Conservation (phyloP, 1,140 invertebrate species). For the Diabrotica undecimpunctata region DNA sequence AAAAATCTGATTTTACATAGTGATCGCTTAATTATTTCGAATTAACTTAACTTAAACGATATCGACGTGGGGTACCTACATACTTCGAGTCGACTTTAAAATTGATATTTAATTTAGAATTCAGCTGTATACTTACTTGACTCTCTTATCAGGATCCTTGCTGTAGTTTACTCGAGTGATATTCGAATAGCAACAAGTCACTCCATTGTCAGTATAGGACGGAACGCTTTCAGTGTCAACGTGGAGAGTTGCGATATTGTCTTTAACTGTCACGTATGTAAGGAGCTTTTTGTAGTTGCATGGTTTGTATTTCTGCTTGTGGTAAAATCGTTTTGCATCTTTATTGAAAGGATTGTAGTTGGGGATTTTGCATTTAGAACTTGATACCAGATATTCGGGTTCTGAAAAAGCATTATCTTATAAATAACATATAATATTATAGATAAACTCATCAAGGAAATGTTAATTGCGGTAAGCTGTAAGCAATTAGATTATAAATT, state of each 20-base stretch:
- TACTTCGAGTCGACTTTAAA: too few relatives aligned
- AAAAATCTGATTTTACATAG: too few relatives aligned
- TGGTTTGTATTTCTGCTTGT: slow-evolving; percentile 53
- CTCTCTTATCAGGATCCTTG: slow-evolving; percentile 22
- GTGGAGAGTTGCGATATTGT: slow-evolving; percentile 28
- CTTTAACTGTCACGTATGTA: slow-evolving; percentile 32
- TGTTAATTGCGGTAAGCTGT: neutral
- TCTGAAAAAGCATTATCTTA: slow-evolving; percentile 9
- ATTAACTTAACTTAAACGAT: too few relatives aligned
- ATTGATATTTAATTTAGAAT: too few relatives aligned
- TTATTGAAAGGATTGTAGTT: slow-evolving; percentile 64
- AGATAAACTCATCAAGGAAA: neutral
- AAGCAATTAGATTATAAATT: too few relatives aligned
- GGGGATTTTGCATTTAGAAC: slow-evolving; percentile 63
- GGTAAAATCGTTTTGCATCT: slow-evolving; percentile 58
- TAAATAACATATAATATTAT: too few relatives aligned
- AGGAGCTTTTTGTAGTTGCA: slow-evolving; percentile 49
- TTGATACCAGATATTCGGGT: slow-evolving; percentile 61
- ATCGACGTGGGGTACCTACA: too few relatives aligned
- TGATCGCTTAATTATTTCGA: too few relatives aligned
- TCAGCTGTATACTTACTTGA: slow-evolving; percentile 22
- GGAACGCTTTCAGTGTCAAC: slow-evolving; percentile 28
- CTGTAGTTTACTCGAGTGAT: slow-evolving; percentile 12
- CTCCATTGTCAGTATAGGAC: slow-evolving; percentile 28
- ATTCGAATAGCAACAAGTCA: slow-evolving; percentile 31